Percentiles rank a stretch among this genome's conserved stretches.
Conservation (phyloP, 2,888 invertebrate genomes). For the Chalcis sispes region DNA sequence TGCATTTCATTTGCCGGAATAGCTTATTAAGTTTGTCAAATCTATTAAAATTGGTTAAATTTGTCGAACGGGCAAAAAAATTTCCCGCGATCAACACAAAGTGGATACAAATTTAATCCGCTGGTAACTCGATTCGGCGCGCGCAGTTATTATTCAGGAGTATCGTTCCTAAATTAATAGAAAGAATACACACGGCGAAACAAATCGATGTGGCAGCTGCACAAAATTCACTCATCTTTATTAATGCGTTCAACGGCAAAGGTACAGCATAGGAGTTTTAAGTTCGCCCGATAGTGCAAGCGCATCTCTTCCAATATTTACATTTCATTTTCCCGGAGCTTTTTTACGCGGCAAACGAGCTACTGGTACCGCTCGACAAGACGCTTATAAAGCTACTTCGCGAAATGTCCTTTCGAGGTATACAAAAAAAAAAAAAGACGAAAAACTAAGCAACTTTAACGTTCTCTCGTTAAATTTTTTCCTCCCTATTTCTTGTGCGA, state of each 20-base stretch:
- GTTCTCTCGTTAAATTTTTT: slow-evolving; percentile 4
- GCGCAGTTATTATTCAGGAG: too few species aligned
- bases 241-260: slow-evolving; percentile 40
- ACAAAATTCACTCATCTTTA: slow-evolving; percentile 52
- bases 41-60: too few species aligned
- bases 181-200: neutral
- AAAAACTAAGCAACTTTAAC: neutral
- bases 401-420: neutral
- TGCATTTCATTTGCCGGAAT: too few species aligned
- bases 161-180: too few species aligned
- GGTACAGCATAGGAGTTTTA: slow-evolving; percentile 9
- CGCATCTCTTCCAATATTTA: slow-evolving; percentile 54
- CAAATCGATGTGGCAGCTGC: neutral
- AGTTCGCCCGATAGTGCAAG: slow-evolving; percentile 14
- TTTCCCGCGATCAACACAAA: too few species aligned
- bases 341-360: neutral
- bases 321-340: slow-evolving; percentile 55
- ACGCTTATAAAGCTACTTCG: neutral
- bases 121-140: too few species aligned
- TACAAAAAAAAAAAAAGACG: slow-evolving; percentile 8
- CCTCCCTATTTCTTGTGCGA: too few species aligned
- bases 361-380: neutral
- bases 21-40: too few species aligned
- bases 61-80: too few species aligned
- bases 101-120: too few species aligned